These are phyloP conservation scores for Nebria ingens DNA, from an alignment of 1,140 invertebrate genomes.

Conservation along the genomic window DNA sequence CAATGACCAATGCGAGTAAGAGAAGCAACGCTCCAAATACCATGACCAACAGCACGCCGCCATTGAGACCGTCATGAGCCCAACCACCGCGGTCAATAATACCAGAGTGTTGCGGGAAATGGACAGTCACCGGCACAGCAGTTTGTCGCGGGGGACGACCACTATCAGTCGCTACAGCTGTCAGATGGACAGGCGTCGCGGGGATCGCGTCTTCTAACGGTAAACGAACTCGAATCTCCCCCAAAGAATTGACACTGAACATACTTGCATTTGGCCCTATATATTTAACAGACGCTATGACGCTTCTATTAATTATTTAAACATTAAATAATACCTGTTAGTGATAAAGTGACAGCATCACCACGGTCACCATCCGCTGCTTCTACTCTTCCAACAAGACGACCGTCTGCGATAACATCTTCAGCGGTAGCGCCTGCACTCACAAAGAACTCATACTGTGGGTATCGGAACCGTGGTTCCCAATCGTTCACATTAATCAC, in stretches of 20 bases:
- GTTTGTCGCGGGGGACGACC: slow-evolving; percentile 61
- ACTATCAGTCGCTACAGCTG: slow-evolving; percentile 70
- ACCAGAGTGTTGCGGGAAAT: slow-evolving; percentile 44
- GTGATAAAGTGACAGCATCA: slow-evolving; percentile 55
- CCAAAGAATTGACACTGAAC: slow-evolving; percentile 21
- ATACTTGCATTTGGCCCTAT: slow-evolving; percentile 32
- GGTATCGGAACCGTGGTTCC: slow-evolving; percentile 80
- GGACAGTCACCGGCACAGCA: slow-evolving; percentile 64
- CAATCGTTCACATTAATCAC: slow-evolving; percentile 86
- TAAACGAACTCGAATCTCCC: slow-evolving; percentile 28
- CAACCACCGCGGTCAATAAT: slow-evolving; percentile 19
- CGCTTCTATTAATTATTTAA: slow-evolving; percentile 43
- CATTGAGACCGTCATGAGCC: slow-evolving; percentile 34
- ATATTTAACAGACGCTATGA: slow-evolving; percentile 36
- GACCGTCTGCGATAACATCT: slow-evolving; percentile 35
- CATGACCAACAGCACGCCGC: slow-evolving; percentile 50
- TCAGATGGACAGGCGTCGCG: slow-evolving; percentile 52
- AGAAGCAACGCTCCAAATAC: slow-evolving; percentile 60
- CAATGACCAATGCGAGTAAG: slow-evolving; percentile 59
- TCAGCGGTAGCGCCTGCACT: slow-evolving; percentile 32
- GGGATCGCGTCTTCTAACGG: slow-evolving; percentile 32
- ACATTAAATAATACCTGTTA: slow-evolving; percentile 65
- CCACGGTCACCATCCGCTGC: slow-evolving; percentile 70
- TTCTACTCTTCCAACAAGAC: slow-evolving; percentile 54
- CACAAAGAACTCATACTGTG: slow-evolving; percentile 75